Base-by-base conservation (phyloP, 2,797 vertebrate species). In the Anomalospiza imberbis region DNA sequence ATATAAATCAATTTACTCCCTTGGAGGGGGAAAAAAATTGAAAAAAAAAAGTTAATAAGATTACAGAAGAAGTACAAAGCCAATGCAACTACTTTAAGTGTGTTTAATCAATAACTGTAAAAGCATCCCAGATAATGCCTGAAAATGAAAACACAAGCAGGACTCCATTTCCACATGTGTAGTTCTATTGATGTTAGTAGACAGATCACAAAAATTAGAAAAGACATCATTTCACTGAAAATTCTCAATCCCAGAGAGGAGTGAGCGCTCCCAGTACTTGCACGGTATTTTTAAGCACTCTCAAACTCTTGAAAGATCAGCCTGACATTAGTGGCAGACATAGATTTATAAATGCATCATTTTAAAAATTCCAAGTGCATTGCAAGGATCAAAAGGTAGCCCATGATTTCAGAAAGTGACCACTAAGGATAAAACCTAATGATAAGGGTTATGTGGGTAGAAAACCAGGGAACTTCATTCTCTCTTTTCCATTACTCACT, bases 1-100 rank as follows among this genome's bases (percentile, higher is more conserved):
- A 60, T 96, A 93, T 94, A 94, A 97, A 97, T 97, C 97, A 98
- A 98, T 98, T 98, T 98, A 98, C 96, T 97, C 91, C 95, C 95
- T 95, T 83, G 91, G 91, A 97, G 97, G 58, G 58, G 10, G 9
- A 90, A 87, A 91, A 72, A 88, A 78, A 40, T 8, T 9, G 2
- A 24, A 85, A 91, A 87, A 85, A 91, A 53, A 2, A 63, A 91
- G 54, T 70, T 93, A 94, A 84, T 78, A 94, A 93, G 79, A 86
- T 79, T 94, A 89, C 34, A 81, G 63, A 77, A 86, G 89, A 88
- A 81, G 48, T 94, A 48, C 74, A 92, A 89, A 96, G 77, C 36
- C 68, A 88, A 13, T 62, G 74, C 28, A 88, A 26, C 55, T 32
- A 68, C 24, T 89, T 78, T 68, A 92, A 91, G 47, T 54, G 57